These are phyloP conservation scores for Luscinia luscinia DNA, from an alignment of 2,797 vertebrate genomes.

Conservation along the genomic window DNA sequence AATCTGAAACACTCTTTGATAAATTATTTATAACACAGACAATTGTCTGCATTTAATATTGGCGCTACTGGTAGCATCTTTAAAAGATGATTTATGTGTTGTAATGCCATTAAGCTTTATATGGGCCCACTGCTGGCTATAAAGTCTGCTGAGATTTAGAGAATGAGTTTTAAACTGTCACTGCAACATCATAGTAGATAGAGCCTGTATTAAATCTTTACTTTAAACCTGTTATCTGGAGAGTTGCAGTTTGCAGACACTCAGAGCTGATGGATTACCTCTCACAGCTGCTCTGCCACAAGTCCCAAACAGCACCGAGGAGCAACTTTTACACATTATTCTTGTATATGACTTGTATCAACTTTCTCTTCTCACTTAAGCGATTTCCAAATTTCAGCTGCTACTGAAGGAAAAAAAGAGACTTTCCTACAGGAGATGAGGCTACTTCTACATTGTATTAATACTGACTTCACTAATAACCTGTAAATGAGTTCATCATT, in stretches of 20 bases:
- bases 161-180: constrained; percentile 96
- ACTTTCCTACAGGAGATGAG: background rate
- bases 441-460: background rate
- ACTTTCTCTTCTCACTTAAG: constrained; percentile 65
- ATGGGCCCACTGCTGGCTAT: constrained; percentile 90
- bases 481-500: background rate
- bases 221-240: constrained; percentile 90
- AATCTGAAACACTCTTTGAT: constrained; percentile 88
- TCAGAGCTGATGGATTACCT: constrained; percentile 90
- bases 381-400: constrained; percentile 33
- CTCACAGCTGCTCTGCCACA: constrained; percentile 64
- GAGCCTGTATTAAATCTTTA: constrained; percentile 89
- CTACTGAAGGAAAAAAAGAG: constrained; percentile 21
- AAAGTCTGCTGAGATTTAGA: constrained; percentile 93
- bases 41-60: constrained; percentile 97
- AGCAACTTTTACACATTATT: constrained; percentile 72
- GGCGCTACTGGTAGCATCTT: constrained; percentile 92
- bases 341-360: constrained; percentile 45
- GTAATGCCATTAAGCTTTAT: constrained; percentile 93
- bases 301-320: constrained; percentile 66
- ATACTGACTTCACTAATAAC: background rate
- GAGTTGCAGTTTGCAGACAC: constrained; percentile 90
- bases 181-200: constrained; percentile 82
- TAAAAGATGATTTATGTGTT: constrained; percentile 99
- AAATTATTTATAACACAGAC: constrained; percentile 98